Conservation (phyloP, 2,888 invertebrate genomes). For the Lissonota sp. region DNA sequence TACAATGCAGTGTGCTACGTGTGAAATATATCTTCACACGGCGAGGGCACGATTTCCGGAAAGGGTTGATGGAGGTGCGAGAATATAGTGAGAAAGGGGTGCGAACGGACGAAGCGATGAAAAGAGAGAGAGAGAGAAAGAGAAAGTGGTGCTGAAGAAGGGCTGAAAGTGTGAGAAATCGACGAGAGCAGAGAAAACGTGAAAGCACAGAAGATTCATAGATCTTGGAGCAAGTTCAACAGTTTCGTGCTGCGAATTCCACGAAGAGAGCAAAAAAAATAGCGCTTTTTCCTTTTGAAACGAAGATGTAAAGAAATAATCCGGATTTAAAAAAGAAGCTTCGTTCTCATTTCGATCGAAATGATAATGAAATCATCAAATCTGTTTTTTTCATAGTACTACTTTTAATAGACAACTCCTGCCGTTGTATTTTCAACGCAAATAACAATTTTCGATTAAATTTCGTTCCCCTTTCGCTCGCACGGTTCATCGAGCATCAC, state of each 20-base stretch:
- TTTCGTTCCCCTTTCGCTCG: neutral
- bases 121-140: constrained; percentile 8
- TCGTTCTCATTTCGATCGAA: no score
- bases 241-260: no score
- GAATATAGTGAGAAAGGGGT: neutral
- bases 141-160: constrained; percentile 21
- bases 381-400: no score
- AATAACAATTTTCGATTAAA: neutral
- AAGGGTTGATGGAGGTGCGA: constrained; percentile 13
- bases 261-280: no score
- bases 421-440: no score
- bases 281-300: no score
- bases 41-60: constrained; percentile 10
- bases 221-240: no score
- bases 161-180: neutral
- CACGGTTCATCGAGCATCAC: neutral
- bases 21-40: neutral
- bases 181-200: neutral
- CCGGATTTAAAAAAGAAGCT: no score
- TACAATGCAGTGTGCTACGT: neutral
- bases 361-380: no score
- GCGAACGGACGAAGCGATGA: neutral
- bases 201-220: neutral
- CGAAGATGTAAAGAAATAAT: no score
- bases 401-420: no score